Evolutionary conservation across 1,140 invertebrate genomes (phyloP).

Genomic region (Apis laboriosa): DNA sequence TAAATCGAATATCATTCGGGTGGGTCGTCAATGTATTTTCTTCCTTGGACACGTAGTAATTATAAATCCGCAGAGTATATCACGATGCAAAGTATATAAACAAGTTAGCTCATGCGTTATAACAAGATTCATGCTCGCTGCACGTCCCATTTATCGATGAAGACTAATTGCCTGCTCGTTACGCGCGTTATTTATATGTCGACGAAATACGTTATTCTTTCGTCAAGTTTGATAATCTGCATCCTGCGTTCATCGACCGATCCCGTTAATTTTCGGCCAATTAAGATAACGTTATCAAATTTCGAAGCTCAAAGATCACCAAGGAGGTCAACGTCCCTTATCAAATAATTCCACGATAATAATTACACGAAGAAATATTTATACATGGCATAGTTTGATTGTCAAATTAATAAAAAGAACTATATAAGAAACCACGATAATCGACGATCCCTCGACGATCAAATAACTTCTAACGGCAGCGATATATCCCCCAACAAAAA

Average conservation of each 20-base stretch:
- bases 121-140: not conserved
- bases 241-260: not conserved
- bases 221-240: constrained; percentile 41
- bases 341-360: too few relatives aligned
- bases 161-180: constrained; percentile 39
- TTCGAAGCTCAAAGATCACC: not conserved
- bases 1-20: not conserved
- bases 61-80: too few relatives aligned
- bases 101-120: not conserved
- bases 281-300: not conserved
- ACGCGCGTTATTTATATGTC: constrained; percentile 30
- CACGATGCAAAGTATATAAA: not conserved
- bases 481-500: too few relatives aligned
- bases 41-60: not conserved
- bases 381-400: too few relatives aligned
- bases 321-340: not conserved
- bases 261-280: not conserved
- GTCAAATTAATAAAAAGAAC: not conserved
- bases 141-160: constrained; percentile 20
- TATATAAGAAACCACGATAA: not conserved
- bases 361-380: too few relatives aligned
- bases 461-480: not conserved
- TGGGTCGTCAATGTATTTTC: not conserved
- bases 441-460: not conserved
- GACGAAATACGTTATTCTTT: constrained; percentile 22